phyloP scores from a whole-genome alignment of 2,113 vertebrate species.

The Synodontis membranacea region DNA sequence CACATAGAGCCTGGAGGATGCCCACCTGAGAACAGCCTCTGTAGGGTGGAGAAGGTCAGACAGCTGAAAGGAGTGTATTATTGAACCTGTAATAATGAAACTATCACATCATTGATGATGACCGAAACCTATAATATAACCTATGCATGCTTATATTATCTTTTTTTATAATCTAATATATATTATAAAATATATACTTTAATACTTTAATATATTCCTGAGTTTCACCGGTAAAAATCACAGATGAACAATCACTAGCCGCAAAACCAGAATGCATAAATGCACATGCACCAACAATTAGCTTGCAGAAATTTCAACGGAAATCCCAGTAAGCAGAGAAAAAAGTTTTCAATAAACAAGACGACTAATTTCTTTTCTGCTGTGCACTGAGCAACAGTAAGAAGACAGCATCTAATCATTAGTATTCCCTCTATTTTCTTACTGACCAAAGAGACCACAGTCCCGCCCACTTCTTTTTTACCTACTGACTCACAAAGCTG shows the following conservation, averaged over 20 bases:
- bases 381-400: neutral
- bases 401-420: neutral
- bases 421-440: neutral
- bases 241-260: conserved; percentile 43
- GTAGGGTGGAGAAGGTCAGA: conserved; percentile 12
- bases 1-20: conserved; percentile 81
- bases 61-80: neutral
- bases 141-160: neutral
- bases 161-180: too few relatives aligned
- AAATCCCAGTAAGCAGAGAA: neutral
- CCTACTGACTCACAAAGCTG: neutral
- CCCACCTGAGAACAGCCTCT: conserved; percentile 93
- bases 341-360: neutral
- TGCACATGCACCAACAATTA: conserved; percentile 24
- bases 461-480: neutral
- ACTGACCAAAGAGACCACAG: neutral
- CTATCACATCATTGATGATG: neutral
- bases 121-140: neutral
- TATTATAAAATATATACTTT: too few relatives aligned
- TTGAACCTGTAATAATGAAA: neutral
- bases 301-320: neutral
- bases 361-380: neutral
- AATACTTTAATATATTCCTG: conserved; percentile 60
- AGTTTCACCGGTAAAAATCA: conserved; percentile 48
- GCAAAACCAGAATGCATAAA: conserved; percentile 18